phyloP scores from a whole-genome alignment of 2,888 invertebrate species.

The Calephelis perditalis region DNA sequence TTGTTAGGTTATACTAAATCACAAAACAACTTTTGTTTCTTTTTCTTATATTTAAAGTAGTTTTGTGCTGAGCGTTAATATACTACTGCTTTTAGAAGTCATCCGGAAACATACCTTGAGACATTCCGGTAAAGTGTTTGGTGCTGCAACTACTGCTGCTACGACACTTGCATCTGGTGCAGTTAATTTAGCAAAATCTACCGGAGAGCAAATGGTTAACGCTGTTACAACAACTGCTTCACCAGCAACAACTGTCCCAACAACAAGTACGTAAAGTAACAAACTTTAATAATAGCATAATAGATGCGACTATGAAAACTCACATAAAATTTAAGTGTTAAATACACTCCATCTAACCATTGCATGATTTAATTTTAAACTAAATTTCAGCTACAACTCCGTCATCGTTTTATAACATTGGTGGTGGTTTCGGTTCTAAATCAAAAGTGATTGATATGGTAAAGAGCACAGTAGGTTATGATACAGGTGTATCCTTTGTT shows the following conservation, averaged over 20 bases:
- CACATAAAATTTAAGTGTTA: not conserved
- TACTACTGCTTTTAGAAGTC: conserved; percentile 46
- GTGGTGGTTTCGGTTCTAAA: conserved; percentile 66
- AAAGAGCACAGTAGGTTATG: conserved; percentile 71
- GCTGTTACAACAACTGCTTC: conserved; percentile 58
- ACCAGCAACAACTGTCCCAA: conserved; percentile 61
- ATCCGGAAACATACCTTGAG: conserved; percentile 85
- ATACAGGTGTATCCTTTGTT: conserved; percentile 57
- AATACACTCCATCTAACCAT: conserved; percentile 12
- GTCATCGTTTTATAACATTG: conserved; percentile 64
- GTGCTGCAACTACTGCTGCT: conserved; percentile 76
- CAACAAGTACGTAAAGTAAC: conserved; percentile 64
- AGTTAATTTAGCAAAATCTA: conserved; percentile 58
- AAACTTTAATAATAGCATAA: not conserved
- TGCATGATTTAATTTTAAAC: conserved; percentile 54
- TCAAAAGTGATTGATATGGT: conserved; percentile 73
- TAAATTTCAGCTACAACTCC: conserved; percentile 72
- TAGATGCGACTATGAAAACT: not conserved
- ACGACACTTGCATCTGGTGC: conserved; percentile 69
- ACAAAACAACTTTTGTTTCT: conserved; percentile 11
- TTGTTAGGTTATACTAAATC: too few species aligned
- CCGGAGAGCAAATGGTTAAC: conserved; percentile 59
- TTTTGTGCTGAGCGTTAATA: too few species aligned
- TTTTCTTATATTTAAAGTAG: too few species aligned
- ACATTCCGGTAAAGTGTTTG: conserved; percentile 84